These are phyloP conservation scores for Actinernus sp. DNA, from an alignment of 92 coral and sea anemone genomes.

Conservation along the genomic window DNA sequence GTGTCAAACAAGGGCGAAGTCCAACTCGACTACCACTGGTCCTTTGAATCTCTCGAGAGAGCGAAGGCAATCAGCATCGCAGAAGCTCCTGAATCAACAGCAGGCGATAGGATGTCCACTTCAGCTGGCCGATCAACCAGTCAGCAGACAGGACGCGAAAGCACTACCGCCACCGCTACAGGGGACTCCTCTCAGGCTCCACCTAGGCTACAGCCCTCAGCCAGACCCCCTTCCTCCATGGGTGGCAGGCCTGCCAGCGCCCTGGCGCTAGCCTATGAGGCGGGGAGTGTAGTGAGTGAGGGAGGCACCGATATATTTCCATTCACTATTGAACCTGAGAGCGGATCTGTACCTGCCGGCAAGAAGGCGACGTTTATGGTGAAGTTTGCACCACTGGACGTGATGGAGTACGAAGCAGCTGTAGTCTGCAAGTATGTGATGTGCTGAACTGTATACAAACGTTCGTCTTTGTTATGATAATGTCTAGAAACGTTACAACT, in stretches of 20 bases:
- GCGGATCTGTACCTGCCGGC: conserved; percentile 88
- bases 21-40: conserved; percentile 81
- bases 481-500: too few species aligned
- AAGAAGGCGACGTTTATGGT: conserved; percentile 73
- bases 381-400: conserved; percentile 93
- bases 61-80: conserved; percentile 49
- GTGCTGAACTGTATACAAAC: too few species aligned
- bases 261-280: conserved; percentile 89
- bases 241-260: conserved; percentile 93
- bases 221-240: conserved; percentile 66
- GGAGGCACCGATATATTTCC: conserved; percentile 86
- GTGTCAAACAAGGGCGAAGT: conserved; percentile 85
- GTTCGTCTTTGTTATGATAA: too few species aligned
- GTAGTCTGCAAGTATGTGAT: conserved; percentile 75
- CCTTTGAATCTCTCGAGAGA: conserved; percentile 44
- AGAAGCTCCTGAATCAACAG: conserved; percentile 29
- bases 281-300: conserved; percentile 92
- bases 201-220: conserved; percentile 16
- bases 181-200: conserved; percentile 48
- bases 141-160: conserved; percentile 75
- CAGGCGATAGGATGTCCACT: conserved; percentile 40
- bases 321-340: conserved; percentile 88
- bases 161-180: conserved; percentile 71
- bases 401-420: conserved; percentile 75
- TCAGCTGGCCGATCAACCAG: conserved; percentile 62